Base-by-base conservation (phyloP, 1,140 invertebrate species). In the Halesus radiatus region DNA sequence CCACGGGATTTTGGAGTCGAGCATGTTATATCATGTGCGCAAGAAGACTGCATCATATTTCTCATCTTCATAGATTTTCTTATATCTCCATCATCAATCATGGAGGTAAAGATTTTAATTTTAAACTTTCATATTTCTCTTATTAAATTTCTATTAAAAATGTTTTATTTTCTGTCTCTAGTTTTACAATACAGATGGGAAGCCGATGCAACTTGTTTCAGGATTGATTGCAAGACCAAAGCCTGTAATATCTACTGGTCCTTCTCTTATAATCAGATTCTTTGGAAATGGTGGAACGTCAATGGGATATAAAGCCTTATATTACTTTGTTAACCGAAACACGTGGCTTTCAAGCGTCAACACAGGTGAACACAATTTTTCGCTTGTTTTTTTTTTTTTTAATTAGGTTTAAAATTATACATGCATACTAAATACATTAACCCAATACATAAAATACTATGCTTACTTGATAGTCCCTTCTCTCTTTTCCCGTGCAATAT, bases 31-130 rank as follows among this genome's bases (percentile, higher is more conserved):
- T 90, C 88, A 10, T 92, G 92, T 84, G 77, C 78, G 50, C 56
- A 29, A 50, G 86, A 88, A 18, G 85, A 86, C 2, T 93, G 92
- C 81, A 84, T 88, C 15, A 89, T 94, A 26, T 88, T 90, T 78
- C 83, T 94, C n/a, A 86, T 93, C 23, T 94, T 94, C 83, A 91
- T 90, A n/a, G 93, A 94, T 84, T 94, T 93, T 84, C 90, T 92
- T 80, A 85, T 94, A 52, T 91, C 92, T 1, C 85, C 90, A 3
- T 91, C 91, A 52, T 94, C 93, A 3, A 91, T 93, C 54, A 91
- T 94, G 78, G 93, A 94, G 90, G 93, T 93, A 84, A 83, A 68
- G 8, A 13, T 60, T 15, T 18, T 26, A 23, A 26, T 64, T 26
- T 23, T 64, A 1, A 29, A 26, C 10, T 26, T 64, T 29, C 54